phyloP scores from a whole-genome alignment of 2,113 vertebrate species.

The Deroptyus accipitrinus region DNA sequence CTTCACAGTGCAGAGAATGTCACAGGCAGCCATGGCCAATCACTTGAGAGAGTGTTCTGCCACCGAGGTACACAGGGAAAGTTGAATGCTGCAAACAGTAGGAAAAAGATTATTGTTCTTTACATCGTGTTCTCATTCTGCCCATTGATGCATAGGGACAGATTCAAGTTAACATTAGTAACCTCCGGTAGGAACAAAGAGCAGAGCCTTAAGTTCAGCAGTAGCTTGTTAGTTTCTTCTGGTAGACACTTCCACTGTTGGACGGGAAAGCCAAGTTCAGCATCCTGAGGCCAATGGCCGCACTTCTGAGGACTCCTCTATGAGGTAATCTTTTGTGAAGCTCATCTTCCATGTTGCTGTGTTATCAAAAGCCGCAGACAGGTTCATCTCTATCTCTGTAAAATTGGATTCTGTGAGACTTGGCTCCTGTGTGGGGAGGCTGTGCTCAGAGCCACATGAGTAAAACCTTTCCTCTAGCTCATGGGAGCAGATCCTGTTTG shows the following conservation, averaged over 20 bases:
- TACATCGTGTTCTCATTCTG: background rate
- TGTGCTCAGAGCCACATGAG: accelerated
- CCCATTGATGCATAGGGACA: background rate
- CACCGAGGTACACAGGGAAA: background rate
- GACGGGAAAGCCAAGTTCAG: background rate
- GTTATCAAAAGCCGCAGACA: background rate
- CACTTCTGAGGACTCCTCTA: background rate
- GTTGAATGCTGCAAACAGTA: background rate
- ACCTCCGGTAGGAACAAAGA: background rate
- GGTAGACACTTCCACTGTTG: background rate
- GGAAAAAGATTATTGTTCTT: background rate
- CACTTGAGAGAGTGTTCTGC: background rate
- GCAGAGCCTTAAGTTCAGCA: background rate
- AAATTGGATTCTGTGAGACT: background rate
- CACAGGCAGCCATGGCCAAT: background rate
- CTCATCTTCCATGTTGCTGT: background rate
- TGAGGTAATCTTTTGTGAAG: background rate
- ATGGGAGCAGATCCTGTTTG: background rate
- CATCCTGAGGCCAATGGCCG: background rate
- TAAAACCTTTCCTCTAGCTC: background rate
- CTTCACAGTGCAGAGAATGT: background rate
- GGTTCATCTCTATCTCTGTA: background rate
- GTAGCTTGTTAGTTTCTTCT: background rate
- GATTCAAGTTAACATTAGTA: too few species aligned
- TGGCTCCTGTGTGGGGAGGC: background rate